Percentiles rank a stretch among this genome's conserved stretches.
Conservation (phyloP, 2,113 vertebrate species). For the Lethenteron camtschaticum region DNA sequence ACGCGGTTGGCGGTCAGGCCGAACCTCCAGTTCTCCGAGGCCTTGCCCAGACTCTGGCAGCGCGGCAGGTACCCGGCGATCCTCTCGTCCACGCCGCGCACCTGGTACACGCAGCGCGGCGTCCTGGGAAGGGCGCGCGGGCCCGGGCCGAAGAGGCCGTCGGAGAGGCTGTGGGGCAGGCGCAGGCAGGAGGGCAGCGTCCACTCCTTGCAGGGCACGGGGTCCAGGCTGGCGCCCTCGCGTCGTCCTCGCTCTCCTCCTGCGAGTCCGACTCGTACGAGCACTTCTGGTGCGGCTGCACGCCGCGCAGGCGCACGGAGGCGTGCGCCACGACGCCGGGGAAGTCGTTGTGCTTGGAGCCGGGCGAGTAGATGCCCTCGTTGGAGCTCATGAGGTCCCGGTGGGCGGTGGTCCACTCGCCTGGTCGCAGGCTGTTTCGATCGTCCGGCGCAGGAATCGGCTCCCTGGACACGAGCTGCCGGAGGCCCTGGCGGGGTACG, state of each 20-base stretch:
- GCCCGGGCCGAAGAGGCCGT: conserved; percentile 55
- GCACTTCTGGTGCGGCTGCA: conserved; percentile 19
- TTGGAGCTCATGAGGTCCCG: conserved; percentile 91
- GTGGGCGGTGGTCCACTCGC: conserved; percentile 31
- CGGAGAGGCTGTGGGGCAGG: conserved; percentile 49
- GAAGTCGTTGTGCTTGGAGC: conserved; percentile 10
- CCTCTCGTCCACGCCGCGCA: background rate
- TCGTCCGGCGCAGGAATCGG: conserved; percentile 1
- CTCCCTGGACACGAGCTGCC: conserved; percentile 1
- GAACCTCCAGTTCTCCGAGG: too few relatives aligned
- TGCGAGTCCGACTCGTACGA: conserved; percentile 41
- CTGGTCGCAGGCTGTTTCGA: background rate
- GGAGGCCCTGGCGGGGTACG: background rate
- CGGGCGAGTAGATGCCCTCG: conserved; percentile 77
- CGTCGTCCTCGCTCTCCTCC: conserved; percentile 38
- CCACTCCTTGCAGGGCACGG: conserved; percentile 28
- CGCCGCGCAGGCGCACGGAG: too few relatives aligned
- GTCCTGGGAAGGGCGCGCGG: background rate
- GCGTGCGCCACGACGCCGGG: too few relatives aligned
- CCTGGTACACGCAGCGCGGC: conserved; percentile 1
- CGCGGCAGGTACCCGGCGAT: too few relatives aligned
- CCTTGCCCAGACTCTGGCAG: too few relatives aligned
- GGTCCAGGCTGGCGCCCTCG: conserved; percentile 19
- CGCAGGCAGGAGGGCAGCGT: conserved; percentile 23
- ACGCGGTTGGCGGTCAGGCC: too few relatives aligned